Evolutionary conservation across 1,140 invertebrate species (phyloP), one percentile per base, ranked within the genome.

Genomic region (Planococcus citri): DNA sequence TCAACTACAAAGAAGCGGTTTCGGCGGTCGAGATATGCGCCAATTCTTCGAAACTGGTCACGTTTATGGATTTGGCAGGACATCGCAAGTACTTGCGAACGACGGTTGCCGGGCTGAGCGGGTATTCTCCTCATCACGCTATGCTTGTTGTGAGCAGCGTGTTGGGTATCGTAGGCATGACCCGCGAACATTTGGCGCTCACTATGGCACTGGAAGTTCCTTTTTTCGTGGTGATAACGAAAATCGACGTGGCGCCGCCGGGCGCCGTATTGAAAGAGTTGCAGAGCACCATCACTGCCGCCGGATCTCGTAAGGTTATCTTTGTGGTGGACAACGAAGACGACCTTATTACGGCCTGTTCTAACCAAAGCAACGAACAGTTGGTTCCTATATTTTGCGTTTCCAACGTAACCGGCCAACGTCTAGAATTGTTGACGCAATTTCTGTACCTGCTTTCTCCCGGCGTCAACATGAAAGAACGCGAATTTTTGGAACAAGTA

Each of bases 51-150:
- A 96, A 95, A 80, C 80, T 97, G 38, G 89, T 98, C 0, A 95
- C 94, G 1, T 92, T 98, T 75, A 88, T 98, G 75, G 97, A 99
- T 82, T 81, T 98, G 72, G 95, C 95, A 6, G 97, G 96, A 0
- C 94, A 98, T 81, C 87, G 89, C 72, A 97, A 98, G 78, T 99
- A 98, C 78, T 83, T 98, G 73, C 85, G 90, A 74, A 98, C 96
- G 70, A 98, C 97, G 9, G 87, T 98, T 33, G 89, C 95, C 76
- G 95, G 95, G 0, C 68, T 75, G 1, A 75, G 74, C 51, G 94
- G 94, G 0, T 95, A 98, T 81, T 90, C 86, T 17, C 95, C 96
- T 0, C 94, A 99, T 80, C 92, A 95, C 78, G 93, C 92, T 38
- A 91, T 97, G 86, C 81, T 98, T 10, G 90, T 97, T 33, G 88